These are phyloP conservation scores for Muntiacus muntjak DNA, from an alignment of 2,113 vertebrate species.

Conservation along the genomic window DNA sequence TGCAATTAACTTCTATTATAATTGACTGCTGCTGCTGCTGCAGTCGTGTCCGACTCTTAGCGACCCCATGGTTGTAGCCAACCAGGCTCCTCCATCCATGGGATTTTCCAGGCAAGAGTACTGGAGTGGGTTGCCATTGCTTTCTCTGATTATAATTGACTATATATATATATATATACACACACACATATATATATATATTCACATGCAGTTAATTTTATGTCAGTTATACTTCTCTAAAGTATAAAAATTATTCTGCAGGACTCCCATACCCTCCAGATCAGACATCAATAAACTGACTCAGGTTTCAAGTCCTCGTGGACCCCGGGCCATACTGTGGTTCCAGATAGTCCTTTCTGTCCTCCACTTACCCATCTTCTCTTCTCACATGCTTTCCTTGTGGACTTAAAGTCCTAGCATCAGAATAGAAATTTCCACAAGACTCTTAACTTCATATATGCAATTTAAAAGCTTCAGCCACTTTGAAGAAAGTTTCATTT, in stretches of 20 bases:
- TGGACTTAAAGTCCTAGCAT: neutral
- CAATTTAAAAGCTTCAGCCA: neutral
- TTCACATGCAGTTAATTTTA: neutral
- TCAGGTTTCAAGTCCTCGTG: neutral
- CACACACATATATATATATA: neutral
- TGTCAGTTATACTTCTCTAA: neutral
- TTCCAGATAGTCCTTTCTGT: neutral
- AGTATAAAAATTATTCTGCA: neutral
- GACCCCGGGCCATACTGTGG: neutral
- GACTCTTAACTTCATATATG: neutral
- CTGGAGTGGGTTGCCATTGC: neutral
- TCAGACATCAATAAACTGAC: neutral
- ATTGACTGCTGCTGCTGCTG: neutral
- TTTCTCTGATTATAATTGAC: rapidly evolving
- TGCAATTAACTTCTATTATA: neutral
- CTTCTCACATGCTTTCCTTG: neutral
- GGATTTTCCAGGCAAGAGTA: neutral
- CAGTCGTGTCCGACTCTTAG: rapidly evolving
- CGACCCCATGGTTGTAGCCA: rapidly evolving
- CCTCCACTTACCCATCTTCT: neutral
- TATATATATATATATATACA: no score
- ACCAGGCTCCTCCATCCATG: neutral
- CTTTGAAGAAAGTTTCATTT: neutral
- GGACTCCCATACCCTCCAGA: neutral
- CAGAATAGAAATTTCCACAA: neutral